phyloP scores from a whole-genome alignment of 2,797 vertebrate genomes.

The Helicolenus hilgendorfi region DNA sequence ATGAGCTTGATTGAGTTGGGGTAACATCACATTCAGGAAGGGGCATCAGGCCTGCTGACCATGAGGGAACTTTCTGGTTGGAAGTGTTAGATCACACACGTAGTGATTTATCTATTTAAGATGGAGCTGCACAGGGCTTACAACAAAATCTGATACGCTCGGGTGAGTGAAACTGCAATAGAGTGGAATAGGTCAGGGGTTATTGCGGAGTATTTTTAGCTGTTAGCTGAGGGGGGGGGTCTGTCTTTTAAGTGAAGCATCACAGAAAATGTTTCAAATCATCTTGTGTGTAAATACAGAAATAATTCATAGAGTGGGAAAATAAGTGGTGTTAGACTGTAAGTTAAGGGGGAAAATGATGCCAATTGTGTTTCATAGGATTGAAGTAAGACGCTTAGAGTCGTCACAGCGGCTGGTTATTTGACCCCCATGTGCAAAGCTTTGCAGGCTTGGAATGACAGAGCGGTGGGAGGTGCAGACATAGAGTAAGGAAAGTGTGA shows the following conservation, averaged over 20 bases:
- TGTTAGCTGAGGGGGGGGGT: not conserved
- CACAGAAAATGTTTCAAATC: constrained; percentile 14
- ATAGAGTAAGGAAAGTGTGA: constrained; percentile 13
- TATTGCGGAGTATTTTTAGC: constrained; percentile 77
- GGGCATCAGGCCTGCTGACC: constrained; percentile 32
- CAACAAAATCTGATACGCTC: constrained; percentile 68
- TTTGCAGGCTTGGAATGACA: constrained; percentile 18
- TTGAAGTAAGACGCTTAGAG: not conserved
- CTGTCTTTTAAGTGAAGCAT: constrained; percentile 31
- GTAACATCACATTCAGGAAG: constrained; percentile 25
- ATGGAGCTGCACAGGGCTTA: constrained; percentile 16
- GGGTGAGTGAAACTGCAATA: constrained; percentile 51
- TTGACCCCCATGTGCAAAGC: constrained; percentile 18
- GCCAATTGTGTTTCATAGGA: not conserved
- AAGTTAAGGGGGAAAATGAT: not conserved
- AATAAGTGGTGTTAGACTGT: not conserved
- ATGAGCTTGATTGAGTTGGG: constrained; percentile 49
- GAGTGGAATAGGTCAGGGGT: constrained; percentile 72
- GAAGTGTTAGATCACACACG: constrained; percentile 55
- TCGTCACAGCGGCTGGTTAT: constrained; percentile 10
- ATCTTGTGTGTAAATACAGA: not conserved
- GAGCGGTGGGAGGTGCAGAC: constrained; percentile 1
- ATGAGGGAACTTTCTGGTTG: constrained; percentile 49
- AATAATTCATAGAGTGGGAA: not conserved
- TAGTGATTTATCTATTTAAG: constrained; percentile 74